phyloP scores from a whole-genome alignment of 2,797 vertebrate species.

The Acrocephalus scirpaceus region DNA sequence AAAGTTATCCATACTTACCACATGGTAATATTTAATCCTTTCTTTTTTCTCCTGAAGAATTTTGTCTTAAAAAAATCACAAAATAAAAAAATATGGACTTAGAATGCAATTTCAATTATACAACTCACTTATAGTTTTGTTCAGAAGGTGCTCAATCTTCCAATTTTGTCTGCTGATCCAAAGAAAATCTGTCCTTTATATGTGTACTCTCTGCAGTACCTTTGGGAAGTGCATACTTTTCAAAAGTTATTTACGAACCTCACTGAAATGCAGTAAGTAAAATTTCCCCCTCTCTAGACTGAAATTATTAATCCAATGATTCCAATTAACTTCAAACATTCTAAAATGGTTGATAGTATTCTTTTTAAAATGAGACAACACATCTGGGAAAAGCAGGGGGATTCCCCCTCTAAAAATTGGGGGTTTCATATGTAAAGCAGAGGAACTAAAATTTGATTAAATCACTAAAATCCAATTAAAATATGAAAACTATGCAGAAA shows the following conservation, averaged over 20 bases:
- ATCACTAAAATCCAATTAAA: not conserved
- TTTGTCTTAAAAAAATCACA: not conserved
- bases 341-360: not conserved
- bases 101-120: not conserved
- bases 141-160: not conserved
- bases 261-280: not conserved
- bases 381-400: not conserved
- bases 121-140: not conserved
- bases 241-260: not conserved
- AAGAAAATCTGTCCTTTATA: not conserved
- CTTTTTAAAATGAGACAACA: not conserved
- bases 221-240: not conserved
- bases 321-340: not conserved
- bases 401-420: not conserved
- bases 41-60: not conserved
- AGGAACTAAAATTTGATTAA: not conserved
- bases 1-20: not conserved
- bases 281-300: not conserved
- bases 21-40: not conserved
- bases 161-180: not conserved
- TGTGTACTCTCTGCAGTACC: not conserved
- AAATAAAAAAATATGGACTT: not conserved
- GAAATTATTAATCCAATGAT: not conserved
- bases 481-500: not conserved
- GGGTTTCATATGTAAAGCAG: not conserved